A percentile compares a stretch with the other conserved stretches of the same genome.
These are phyloP conservation scores for Lagorchestes hirsutus DNA, from an alignment of 2,797 vertebrate species.

Conservation along the genomic window DNA sequence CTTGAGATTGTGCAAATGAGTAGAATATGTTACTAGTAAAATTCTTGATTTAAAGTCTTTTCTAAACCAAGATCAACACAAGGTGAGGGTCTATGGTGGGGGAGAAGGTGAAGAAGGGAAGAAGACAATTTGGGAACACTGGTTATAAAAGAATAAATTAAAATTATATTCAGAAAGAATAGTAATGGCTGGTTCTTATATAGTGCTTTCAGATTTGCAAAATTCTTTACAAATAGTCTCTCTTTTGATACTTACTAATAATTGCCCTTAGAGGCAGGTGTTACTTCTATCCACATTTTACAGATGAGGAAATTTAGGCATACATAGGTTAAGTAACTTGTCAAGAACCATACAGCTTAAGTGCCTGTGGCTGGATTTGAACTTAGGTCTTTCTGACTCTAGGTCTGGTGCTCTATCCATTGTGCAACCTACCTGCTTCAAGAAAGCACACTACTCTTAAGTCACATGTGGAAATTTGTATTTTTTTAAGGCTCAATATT, in stretches of 20 bases:
- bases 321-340: not conserved
- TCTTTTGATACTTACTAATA: not conserved
- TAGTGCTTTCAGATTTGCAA: constrained; percentile 7
- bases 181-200: not conserved
- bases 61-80: not conserved
- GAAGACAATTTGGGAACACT: not conserved
- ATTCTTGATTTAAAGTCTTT: constrained; percentile 26
- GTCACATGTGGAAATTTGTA: not conserved
- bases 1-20: constrained; percentile 48
- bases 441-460: not conserved
- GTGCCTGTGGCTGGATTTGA: not conserved
- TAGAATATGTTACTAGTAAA: constrained; percentile 11
- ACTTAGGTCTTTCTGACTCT: not conserved
- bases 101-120: not conserved
- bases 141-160: not conserved
- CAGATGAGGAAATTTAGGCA: not conserved
- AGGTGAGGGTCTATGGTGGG: not conserved
- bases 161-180: not conserved
- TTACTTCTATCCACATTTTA: not conserved
- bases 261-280: not conserved
- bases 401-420: not conserved
- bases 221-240: constrained; percentile 2
- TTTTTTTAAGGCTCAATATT: not conserved
- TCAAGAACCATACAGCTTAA: not conserved
- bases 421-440: not conserved